phyloP scores from a whole-genome alignment of 2,888 invertebrate species.

The Lepetodrilus schrolli region DNA sequence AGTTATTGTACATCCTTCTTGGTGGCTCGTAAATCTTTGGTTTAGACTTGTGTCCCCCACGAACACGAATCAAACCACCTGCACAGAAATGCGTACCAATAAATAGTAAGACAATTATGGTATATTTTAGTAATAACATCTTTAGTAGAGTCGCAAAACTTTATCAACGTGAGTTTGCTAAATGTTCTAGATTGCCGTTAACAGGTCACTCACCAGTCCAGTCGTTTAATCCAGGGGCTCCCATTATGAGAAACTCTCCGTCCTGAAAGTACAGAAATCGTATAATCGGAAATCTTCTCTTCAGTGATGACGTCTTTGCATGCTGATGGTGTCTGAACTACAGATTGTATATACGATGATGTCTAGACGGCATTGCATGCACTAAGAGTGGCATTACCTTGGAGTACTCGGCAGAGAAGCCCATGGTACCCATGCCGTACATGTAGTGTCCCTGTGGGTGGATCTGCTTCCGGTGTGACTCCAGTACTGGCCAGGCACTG shows the following conservation, averaged over 20 bases:
- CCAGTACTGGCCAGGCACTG: conserved; percentile 57
- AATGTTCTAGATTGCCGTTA: no score
- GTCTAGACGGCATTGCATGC: no score
- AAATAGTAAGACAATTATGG: no score
- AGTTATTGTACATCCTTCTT: conserved; percentile 38
- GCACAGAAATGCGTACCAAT: no score
- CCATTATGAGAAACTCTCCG: conserved; percentile 51
- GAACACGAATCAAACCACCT: conserved; percentile 47
- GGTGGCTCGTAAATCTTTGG: conserved; percentile 39
- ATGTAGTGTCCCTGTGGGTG: conserved; percentile 38
- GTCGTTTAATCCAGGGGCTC: conserved; percentile 64
- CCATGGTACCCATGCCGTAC: conserved; percentile 52
- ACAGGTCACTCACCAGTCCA: conserved; percentile 64
- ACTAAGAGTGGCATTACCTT: conserved; percentile 31
- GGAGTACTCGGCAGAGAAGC: conserved; percentile 48
- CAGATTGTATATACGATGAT: no score
- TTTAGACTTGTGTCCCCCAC: conserved; percentile 25
- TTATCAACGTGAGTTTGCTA: no score
- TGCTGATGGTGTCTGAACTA: no score
- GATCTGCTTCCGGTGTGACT: conserved; percentile 50
- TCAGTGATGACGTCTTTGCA: no score
- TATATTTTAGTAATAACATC: no score
- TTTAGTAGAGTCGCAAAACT: no score
- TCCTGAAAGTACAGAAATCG: no score
- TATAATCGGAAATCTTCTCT: no score